phyloP scores from a whole-genome alignment of 2,797 vertebrate genomes.

The Notolabrus celidotus region DNA sequence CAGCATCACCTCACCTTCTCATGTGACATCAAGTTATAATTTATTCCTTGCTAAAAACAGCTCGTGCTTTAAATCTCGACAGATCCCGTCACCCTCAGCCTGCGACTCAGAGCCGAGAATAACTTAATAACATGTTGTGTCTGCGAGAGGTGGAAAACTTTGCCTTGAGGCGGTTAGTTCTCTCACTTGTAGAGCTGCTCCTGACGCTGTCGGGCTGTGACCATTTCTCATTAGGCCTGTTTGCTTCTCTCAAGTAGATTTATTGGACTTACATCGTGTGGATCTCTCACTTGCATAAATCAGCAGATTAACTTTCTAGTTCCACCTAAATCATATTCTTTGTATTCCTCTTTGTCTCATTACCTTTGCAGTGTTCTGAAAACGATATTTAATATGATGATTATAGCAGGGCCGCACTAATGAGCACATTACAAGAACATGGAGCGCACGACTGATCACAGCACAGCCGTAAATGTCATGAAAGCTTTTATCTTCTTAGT shows the following conservation, averaged over 20 bases:
- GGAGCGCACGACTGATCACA: background rate
- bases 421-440: slow-evolving; percentile 6
- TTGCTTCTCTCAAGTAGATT: background rate
- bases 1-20: slow-evolving; percentile 31
- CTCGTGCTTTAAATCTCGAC: slow-evolving; percentile 29
- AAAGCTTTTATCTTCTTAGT: slow-evolving; percentile 19
- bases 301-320: background rate
- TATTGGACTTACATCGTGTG: background rate
- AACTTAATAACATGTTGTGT: slow-evolving; percentile 6
- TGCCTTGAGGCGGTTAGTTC: background rate
- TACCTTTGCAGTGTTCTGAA: slow-evolving; percentile 7
- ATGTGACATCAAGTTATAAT: slow-evolving; percentile 52
- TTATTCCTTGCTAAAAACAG: slow-evolving; percentile 56
- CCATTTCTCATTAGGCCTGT: background rate
- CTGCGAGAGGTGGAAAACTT: slow-evolving; percentile 8
- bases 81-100: slow-evolving; percentile 24
- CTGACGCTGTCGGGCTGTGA: background rate
- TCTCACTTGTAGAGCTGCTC: background rate
- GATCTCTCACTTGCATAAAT: background rate
- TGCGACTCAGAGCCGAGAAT: slow-evolving; percentile 4
- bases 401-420: slow-evolving; percentile 2
- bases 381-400: background rate
- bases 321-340: background rate
- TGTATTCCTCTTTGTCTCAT: background rate
- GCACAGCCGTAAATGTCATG: slow-evolving; percentile 25